Base-by-base conservation (phyloP, 2,113 vertebrate genomes). In the Lipotes vexillifer region DNA sequence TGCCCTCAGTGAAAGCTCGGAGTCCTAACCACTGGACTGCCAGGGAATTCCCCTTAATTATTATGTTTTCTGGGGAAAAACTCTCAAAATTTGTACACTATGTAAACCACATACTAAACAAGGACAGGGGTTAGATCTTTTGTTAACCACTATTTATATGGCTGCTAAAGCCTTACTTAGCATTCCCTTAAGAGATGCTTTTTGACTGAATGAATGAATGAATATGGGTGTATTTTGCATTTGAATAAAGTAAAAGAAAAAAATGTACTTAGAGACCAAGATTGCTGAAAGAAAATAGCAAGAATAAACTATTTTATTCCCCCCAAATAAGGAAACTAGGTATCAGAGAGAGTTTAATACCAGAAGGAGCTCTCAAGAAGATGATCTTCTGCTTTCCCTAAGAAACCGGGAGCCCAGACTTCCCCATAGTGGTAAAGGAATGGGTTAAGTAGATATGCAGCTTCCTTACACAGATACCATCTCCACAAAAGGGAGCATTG, bases 341-440 rank as follows among this genome's bases (percentile, higher is more conserved):
- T 57, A 25, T 72, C 33, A 75, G n/a, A 90, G 55, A 68, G 44
- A 77, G 61, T 13, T 46, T 82, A 65, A 61, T 66, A 87, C 2
- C 44, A 87, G 46, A 49, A 85, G 15, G 63, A 92, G 88, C 29
- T 72, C 15, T 71, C 38, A 68, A 72, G 77, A 80, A 41, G 86
- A 46, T 33, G 29, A 38, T 65, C 33, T 95, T 95, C 93, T 94
- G 36, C 57, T 95, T 93, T 92, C 46, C 38, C 71, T 86, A 65
- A 94, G 72, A 69, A 92, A 38, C 21, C 6, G 18, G 18, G 31
- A 71, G 11, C 31, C 41, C n/a, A 41, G 17, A 91, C 94, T 97
- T 97, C 91, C 95, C 68, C 17, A 14, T 44, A 72, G 85, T 18
- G 82, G 77, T 95, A 6, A 59, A 68, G n/a, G 3, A 11, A 15